Evolutionary conservation across 2,888 invertebrate genomes (phyloP).

Genomic region (Latheticus oryzae): DNA sequence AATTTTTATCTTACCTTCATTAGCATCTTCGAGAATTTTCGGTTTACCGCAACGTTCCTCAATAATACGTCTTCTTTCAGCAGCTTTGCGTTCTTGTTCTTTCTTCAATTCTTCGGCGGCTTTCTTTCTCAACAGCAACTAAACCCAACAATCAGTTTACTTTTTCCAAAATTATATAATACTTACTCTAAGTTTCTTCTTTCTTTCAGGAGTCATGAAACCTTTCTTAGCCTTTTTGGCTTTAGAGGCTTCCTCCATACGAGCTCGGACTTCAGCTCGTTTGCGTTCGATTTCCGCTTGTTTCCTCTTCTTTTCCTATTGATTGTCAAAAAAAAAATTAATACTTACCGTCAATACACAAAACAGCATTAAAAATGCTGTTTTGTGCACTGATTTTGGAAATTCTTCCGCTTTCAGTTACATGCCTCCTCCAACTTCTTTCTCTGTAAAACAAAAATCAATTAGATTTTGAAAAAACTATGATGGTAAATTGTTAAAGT

Average conservation of each 20-base stretch:
- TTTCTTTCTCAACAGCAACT: constrained; percentile 99
- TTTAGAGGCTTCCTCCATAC: constrained; percentile 98
- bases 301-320: constrained; percentile 96
- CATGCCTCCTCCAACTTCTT: constrained; percentile 84
- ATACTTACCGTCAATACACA: constrained; percentile 36
- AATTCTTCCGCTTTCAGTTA: constrained; percentile 58
- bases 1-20: constrained; percentile 80
- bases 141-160: constrained; percentile 39
- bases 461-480: constrained; percentile 15
- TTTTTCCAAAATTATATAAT: background rate
- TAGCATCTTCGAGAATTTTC: constrained; percentile 90
- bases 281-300: constrained; percentile 98
- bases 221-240: constrained; percentile 99
- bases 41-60: constrained; percentile 94
- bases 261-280: constrained; percentile 98
- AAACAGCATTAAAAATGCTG: constrained; percentile 31
- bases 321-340: constrained; percentile 45
- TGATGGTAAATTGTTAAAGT: no score
- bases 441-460: constrained; percentile 75
- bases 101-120: constrained; percentile 99
- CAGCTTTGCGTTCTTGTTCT: constrained; percentile 98
- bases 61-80: constrained; percentile 97
- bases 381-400: constrained; percentile 43
- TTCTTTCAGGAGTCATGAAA: constrained; percentile 99
- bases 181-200: constrained; percentile 99